Base-by-base conservation (phyloP, 2,113 vertebrate genomes). In the Sinocyclocheilus anshuiensis region DNA sequence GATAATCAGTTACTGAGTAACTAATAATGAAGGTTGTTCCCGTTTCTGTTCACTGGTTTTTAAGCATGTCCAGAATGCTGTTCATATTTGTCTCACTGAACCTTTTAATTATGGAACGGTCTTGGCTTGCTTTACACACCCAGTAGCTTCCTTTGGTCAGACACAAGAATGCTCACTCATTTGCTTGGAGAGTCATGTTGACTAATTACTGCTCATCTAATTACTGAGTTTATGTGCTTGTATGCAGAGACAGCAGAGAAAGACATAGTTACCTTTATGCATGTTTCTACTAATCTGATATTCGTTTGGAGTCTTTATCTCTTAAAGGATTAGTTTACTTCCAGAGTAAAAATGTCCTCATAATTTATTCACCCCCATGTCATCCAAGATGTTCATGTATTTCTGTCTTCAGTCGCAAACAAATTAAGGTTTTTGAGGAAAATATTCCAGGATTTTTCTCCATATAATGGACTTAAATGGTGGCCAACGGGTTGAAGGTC, bases 1-100 rank as follows among this genome's bases (percentile, higher is more conserved):
- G 86, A 81, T 78, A 74, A 88, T 88, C 71, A 82, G 85, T 88
- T 86, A 88, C 87, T 79, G 55, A 76, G 85, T 89, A 67, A 53
- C 86, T 83, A 85, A 83, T 85, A 45, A 39, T 83, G 72, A 89
- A 83, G 39, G 86, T 53, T 82, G 63, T 67, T 82, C 16, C 42
- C 4, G 80, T 20, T 69, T 20, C 80, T 82, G 80, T 82, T 69
- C 80, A 69, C 63, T 82, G 42, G 10, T 16, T 82, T 82, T 48
- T n/a, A 77, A 45, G 36, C 45, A 65, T n/a, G 55, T 85, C 75
- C 42, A 63, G 18, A 63, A 48, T 67, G 59, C 16, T 33, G 24
- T 57, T 18, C 53, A 33, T n/a, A 39, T 72, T 42, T 72, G 33
- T 76, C 42, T 50, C 74, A 63, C 13, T 45, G 36, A 39, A 39